Evolutionary conservation across 2,888 invertebrate species (phyloP), one percentile per base, ranked within the genome.

Genomic region (Tetheella fluctuosa): DNA sequence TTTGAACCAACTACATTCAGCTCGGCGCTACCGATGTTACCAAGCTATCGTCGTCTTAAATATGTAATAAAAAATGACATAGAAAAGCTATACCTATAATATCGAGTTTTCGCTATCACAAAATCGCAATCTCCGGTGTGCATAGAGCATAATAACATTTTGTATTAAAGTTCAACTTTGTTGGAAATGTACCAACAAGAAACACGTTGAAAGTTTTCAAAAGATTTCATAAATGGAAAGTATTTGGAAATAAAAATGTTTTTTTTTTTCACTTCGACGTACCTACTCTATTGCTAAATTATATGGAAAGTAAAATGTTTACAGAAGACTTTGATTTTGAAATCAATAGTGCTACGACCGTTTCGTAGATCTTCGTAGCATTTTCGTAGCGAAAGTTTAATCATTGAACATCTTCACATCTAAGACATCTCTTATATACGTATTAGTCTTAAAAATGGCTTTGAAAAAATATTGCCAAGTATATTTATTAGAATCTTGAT

Each of bases 101-200:
- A 48, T 20, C 5, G 10, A 7, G 48, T 48, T 17, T 48, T 48
- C 48, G 48, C 48, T 48, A 48, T 48, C 48, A 48, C 48, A 48
- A 48, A 48, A 48, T 48, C 48, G 48, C 20, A 48, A 48, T 48
- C 48, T 48, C 48, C 48, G 48, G 48, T 48, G 48, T 48, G 48
- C 17, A 48, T 10, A 8, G 10, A 20, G 48, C 48, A 20, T 48
- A 20, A 48, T 48, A 20, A 42, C 7, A 42, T 42, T 48, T 48
- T 48, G 48, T 48, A 20, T 48, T 10, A 48, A 48, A 48, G 17
- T 48, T 20, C n/a, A 48, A 48, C 48, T 20, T 48, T 48, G 48
- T 48, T 48, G 39, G 6, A 10, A n/a, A 39, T 20, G n/a, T 20
- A 48, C 48, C 48, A 20, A 42, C 42, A 7, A 48, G 17, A 48